Percentiles rank a stretch among this genome's conserved stretches.
Conservation (phyloP, 2,888 invertebrate species). For the Torymus auratus region DNA sequence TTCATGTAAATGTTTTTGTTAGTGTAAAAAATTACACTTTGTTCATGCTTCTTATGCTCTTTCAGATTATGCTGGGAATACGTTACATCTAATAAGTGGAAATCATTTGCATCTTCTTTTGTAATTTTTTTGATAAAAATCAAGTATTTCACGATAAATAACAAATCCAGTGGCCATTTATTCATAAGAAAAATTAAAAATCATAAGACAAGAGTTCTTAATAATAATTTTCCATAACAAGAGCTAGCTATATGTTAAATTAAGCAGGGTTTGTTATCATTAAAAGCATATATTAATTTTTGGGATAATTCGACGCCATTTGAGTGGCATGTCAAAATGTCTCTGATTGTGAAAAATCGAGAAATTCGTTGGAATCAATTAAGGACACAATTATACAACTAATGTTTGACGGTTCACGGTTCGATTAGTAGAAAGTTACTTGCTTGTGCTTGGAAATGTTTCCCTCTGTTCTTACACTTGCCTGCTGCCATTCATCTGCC, state of each 20-base stretch:
- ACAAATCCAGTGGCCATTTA: neutral
- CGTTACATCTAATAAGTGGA: too few species aligned
- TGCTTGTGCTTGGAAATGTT: slow-evolving; percentile 70
- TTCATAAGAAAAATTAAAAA: too few species aligned
- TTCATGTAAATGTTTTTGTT: too few species aligned
- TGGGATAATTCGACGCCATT: slow-evolving; percentile 3
- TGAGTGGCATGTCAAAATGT: slow-evolving; percentile 33
- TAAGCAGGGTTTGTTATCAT: too few species aligned
- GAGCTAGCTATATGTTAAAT: neutral
- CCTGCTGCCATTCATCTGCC: slow-evolving; percentile 44
- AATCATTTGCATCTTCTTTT: too few species aligned
- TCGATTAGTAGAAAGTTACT: slow-evolving; percentile 56
- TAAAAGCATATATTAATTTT: neutral
- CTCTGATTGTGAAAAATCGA: slow-evolving; percentile 47
- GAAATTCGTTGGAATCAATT: slow-evolving; percentile 60
- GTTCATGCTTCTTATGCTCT: neutral
- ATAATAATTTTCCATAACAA: too few species aligned
- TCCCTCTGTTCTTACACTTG: slow-evolving; percentile 58
- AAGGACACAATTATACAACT: slow-evolving; percentile 74
- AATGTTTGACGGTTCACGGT: slow-evolving; percentile 60
- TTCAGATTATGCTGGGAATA: neutral
- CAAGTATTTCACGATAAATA: neutral
- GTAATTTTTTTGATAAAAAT: neutral
- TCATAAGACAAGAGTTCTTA: too few species aligned
- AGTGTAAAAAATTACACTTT: neutral